Conservation (phyloP, 2,797 vertebrate genomes). For the Girardinus metallicus region DNA sequence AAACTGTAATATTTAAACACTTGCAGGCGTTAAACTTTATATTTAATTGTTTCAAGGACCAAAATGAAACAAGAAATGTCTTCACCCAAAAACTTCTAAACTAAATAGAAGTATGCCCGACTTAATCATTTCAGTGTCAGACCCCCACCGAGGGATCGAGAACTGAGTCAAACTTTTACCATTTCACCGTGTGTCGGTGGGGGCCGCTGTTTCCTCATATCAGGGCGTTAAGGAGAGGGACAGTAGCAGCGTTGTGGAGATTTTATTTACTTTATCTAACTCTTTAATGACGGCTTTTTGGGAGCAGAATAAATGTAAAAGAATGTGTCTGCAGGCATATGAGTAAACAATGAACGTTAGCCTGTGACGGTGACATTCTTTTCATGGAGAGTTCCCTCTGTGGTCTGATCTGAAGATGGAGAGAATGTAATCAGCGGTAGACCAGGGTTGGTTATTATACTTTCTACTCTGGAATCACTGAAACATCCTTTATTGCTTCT, state of each 20-base stretch:
- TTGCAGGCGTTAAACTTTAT: not conserved
- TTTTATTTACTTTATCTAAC: constrained; percentile 44
- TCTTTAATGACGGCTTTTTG: constrained; percentile 6
- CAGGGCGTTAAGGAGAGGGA: constrained; percentile 42
- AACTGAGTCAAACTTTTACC: constrained; percentile 2
- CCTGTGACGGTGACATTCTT: constrained; percentile 12
- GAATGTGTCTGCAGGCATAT: constrained; percentile 2
- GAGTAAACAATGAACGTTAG: constrained; percentile 10
- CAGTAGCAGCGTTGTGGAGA: constrained; percentile 14
- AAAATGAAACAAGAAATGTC: not conserved
- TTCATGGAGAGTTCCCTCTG: constrained; percentile 2
- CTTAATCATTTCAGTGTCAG: not conserved
- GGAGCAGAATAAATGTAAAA: constrained; percentile 8
- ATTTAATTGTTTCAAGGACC: not conserved
- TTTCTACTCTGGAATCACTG: not conserved
- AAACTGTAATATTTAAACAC: not conserved
- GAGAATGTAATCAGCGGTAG: not conserved
- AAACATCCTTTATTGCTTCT: not conserved
- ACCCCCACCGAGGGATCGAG: constrained; percentile 5
- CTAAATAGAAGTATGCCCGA: not conserved
- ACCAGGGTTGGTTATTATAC: not conserved
- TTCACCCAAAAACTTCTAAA: not conserved
- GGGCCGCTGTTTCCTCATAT: constrained; percentile 84
- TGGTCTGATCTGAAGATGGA: constrained; percentile 31
- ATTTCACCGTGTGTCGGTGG: constrained; percentile 68